Evolutionary conservation across 2,797 vertebrate species (phyloP).

Genomic region (Monodelphis domestica): DNA sequence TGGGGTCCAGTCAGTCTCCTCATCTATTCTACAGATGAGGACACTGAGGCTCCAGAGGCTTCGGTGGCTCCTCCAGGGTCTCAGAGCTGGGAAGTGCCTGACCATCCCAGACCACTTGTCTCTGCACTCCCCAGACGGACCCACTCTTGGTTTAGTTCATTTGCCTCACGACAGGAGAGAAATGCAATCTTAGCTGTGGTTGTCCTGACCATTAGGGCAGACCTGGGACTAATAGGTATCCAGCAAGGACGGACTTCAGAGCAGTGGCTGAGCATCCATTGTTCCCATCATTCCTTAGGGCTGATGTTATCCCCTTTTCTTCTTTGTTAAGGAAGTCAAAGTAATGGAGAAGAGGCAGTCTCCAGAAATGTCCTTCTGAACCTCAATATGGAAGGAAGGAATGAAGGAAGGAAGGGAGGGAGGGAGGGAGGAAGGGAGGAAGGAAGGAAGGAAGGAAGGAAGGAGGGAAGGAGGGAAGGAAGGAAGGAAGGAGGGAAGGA

Average conservation of each 20-base stretch:
- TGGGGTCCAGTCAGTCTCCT: neutral
- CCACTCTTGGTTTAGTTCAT: no score
- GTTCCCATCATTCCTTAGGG: neutral
- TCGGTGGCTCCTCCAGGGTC: neutral
- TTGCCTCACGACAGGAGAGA: neutral
- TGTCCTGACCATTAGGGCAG: neutral
- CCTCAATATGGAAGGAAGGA: neutral
- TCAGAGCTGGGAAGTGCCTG: rapidly evolving
- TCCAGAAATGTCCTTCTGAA: neutral
- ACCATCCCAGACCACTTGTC: neutral
- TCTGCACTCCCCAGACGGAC: rapidly evolving
- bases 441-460: neutral
- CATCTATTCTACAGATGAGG: neutral
- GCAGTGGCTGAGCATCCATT: neutral
- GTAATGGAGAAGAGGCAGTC: neutral
- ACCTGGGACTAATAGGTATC: neutral
- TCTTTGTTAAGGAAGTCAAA: neutral
- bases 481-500: no score
- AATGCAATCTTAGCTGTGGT: neutral
- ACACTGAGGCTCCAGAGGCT: no score
- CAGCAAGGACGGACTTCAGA: neutral
- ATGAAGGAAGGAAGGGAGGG: neutral
- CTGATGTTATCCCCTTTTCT: neutral
- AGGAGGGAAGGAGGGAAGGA: neutral
- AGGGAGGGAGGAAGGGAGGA: neutral